phyloP scores from a whole-genome alignment of 2,888 invertebrate species.

The Endomychus coccineus region DNA sequence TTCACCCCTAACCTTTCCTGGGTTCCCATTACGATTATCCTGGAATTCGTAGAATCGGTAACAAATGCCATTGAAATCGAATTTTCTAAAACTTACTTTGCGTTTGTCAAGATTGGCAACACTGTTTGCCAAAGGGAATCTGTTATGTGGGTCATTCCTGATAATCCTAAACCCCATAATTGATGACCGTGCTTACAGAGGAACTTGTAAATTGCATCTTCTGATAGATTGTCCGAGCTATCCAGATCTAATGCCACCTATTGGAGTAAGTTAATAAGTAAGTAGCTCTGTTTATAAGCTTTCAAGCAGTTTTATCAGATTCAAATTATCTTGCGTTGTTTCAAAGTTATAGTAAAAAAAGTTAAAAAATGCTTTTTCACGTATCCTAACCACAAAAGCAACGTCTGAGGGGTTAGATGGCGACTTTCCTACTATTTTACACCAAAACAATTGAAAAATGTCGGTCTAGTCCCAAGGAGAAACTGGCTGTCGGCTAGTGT shows the following conservation, averaged over 20 bases:
- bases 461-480: no score
- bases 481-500: no score
- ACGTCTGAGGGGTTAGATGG: no score
- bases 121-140: conserved; percentile 98
- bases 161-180: conserved; percentile 78
- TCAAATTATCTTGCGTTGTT: no score
- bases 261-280: no score
- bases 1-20: conserved; percentile 93
- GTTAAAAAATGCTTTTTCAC: no score
- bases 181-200: conserved; percentile 83
- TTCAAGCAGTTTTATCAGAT: no score
- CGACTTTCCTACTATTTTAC: no score
- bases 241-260: conserved; percentile 83
- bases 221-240: conserved; percentile 90
- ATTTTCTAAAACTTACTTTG: conserved; percentile 58
- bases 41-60: conserved; percentile 40
- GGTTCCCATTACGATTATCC: conserved; percentile 95
- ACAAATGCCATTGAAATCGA: neutral
- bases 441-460: no score
- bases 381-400: no score
- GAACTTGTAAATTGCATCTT: conserved; percentile 88
- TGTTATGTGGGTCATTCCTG: conserved; percentile 96
- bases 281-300: no score
- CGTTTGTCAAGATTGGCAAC: conserved; percentile 82
- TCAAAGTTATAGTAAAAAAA: no score